Base-by-base conservation (phyloP, 2,797 vertebrate species). In the Aplochiton taeniatus region DNA sequence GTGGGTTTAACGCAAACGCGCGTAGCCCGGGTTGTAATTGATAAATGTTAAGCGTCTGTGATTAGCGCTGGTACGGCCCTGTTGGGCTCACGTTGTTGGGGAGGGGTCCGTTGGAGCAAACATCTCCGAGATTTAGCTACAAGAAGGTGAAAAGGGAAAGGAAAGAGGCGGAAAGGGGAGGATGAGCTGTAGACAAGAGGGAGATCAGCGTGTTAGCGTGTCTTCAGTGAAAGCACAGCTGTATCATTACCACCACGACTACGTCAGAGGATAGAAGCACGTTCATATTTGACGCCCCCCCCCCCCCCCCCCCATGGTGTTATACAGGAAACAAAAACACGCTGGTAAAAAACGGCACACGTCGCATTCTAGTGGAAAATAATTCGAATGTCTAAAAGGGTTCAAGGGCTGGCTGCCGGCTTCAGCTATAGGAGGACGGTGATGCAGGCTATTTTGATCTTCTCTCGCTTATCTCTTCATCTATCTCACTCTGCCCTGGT, bases 391-490 rank as follows among this genome's bases (percentile, higher is more conserved):
- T 31, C 31, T 31, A 6, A 6, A 31, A 31, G 2, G 31, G 31
- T 2, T 31, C 31, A 31, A 31, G 31, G 31, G 31, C 31, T 31
- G 31, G 3, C 31, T 31, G 31, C 31, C 31, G 6, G 31, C 31
- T 31, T 31, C 31, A 31, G 31, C 31, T 31, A 31, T 3, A 31
- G 6, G 31, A 31, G 31, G 6, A 2, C 6, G 49, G 53, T 11
- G 68, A 73, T 73, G 76, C 68, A 1, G 66, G 53, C 18, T 68
- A 61, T 67, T 72, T 72, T 68, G 80, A 72, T 31, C 31, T 31
- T 6, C 31, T 31, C 31, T 31, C 31, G 31, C 6, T 31, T 31
- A 3, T 31, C 31, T 31, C 31, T 31, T 31, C 31, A 31, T 31
- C 31, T 31, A 31, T 31, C 31, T 31, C 31, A 31, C 31, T 31